Conservation (phyloP, 2,797 vertebrate genomes). For the Delichon dasypus region DNA sequence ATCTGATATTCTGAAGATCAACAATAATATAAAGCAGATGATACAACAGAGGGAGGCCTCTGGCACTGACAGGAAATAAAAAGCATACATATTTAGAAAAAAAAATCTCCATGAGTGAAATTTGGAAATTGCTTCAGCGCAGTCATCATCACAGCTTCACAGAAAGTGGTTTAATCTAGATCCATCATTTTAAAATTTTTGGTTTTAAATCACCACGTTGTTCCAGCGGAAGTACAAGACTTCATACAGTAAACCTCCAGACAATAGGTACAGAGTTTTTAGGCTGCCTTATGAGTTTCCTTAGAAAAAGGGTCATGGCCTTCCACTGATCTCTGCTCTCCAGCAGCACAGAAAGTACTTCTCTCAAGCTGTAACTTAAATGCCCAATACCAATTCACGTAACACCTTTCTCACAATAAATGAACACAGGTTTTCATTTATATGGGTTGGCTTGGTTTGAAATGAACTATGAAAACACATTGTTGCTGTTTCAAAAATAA, state of each 20-base stretch:
- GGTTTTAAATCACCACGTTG: not conserved
- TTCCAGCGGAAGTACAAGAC: not conserved
- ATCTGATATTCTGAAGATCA: not conserved
- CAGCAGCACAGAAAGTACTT: not conserved
- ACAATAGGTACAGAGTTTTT: not conserved
- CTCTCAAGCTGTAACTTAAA: not conserved
- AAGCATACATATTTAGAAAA: not conserved
- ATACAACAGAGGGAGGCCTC: not conserved
- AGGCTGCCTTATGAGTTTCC: not conserved
- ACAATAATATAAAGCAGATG: not conserved
- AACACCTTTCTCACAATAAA: not conserved
- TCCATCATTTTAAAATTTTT: not conserved
- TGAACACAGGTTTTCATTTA: not conserved
- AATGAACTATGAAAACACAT: constrained; percentile 15
- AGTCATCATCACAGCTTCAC: not conserved
- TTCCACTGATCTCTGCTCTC: not conserved
- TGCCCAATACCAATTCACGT: not conserved
- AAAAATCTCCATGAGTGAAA: not conserved
- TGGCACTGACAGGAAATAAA: not conserved
- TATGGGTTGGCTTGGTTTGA: not conserved
- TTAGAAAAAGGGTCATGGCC: not conserved
- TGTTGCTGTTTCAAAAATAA: constrained; percentile 25
- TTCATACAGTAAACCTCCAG: not conserved
- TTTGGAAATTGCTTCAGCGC: not conserved
- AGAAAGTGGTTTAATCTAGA: not conserved